phyloP scores from a whole-genome alignment of 1,140 invertebrate genomes.

The Aethina tumida region DNA sequence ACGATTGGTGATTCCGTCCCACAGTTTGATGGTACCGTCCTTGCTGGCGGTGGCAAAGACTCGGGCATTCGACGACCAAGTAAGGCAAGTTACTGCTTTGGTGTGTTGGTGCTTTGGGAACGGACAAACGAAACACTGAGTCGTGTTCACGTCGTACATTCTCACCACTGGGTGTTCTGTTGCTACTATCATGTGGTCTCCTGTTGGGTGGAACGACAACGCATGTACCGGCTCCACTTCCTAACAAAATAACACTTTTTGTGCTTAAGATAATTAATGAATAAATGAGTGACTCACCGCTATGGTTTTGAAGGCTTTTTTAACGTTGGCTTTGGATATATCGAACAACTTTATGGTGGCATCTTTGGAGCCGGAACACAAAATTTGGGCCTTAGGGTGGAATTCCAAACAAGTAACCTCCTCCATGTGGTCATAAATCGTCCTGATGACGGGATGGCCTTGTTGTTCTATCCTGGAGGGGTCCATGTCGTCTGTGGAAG shows the following conservation, averaged over 20 bases:
- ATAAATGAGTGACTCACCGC: constrained; percentile 42
- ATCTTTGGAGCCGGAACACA: constrained; percentile 90
- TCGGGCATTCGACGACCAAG: constrained; percentile 67
- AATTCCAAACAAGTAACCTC: constrained; percentile 96
- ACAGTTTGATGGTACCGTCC: constrained; percentile 91
- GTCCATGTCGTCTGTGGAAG: constrained; percentile 73
- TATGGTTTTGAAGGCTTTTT: constrained; percentile 93
- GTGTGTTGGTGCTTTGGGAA: constrained; percentile 89
- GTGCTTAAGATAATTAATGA: neutral
- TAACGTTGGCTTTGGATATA: constrained; percentile 95
- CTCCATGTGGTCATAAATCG: constrained; percentile 96
- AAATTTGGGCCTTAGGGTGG: constrained; percentile 86
- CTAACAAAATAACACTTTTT: constrained; percentile 34
- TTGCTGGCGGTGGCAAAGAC: constrained; percentile 84
- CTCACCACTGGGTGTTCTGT: constrained; percentile 86
- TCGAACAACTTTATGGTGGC: constrained; percentile 95
- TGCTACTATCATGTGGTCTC: constrained; percentile 88
- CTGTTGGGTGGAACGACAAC: constrained; percentile 89
- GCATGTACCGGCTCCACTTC: constrained; percentile 85
- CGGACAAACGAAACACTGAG: constrained; percentile 90
- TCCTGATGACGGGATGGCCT: constrained; percentile 95
- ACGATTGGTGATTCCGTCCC: constrained; percentile 88
- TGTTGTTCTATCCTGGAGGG: constrained; percentile 68
- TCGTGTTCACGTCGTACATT: constrained; percentile 91
- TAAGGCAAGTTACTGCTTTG: constrained; percentile 60